Percentiles rank a stretch among this genome's conserved stretches.
Evolutionary conservation across 2,113 vertebrate species (phyloP).

Genomic region (Nothobranchius furzeri): DNA sequence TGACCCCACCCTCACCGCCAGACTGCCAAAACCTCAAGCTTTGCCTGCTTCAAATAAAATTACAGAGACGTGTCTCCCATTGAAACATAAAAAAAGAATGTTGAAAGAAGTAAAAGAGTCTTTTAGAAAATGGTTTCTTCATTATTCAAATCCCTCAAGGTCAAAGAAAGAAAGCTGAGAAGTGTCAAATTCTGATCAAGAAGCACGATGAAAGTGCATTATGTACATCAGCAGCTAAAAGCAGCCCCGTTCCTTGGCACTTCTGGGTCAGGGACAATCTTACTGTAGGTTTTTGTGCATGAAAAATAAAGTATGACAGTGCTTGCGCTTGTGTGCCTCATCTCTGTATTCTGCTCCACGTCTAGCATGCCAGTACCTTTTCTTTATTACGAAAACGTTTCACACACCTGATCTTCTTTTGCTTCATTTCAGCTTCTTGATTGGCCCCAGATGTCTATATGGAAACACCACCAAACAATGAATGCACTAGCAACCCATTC

Average conservation of each 20-base stretch:
- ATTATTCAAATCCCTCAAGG: constrained; percentile 64
- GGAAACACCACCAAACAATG: constrained; percentile 51
- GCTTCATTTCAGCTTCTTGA: constrained; percentile 51
- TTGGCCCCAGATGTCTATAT: constrained; percentile 57
- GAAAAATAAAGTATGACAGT: neutral
- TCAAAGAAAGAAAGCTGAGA: constrained; percentile 32
- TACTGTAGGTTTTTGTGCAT: constrained; percentile 33
- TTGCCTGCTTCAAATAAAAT: constrained; percentile 49
- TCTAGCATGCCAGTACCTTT: constrained; percentile 24
- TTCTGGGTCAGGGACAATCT: constrained; percentile 59
- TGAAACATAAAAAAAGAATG: constrained; percentile 42
- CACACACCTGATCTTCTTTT: constrained; percentile 61
- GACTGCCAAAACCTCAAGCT: constrained; percentile 53
- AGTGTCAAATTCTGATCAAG: constrained; percentile 62
- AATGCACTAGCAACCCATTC: constrained; percentile 49
- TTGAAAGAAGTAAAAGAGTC: constrained; percentile 40
- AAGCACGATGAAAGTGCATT: constrained; percentile 62
- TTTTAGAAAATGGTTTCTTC: constrained; percentile 50
- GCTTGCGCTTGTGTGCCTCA: constrained; percentile 4
- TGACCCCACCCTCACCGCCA: constrained; percentile 35
- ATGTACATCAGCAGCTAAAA: constrained; percentile 50
- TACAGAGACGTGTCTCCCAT: constrained; percentile 18
- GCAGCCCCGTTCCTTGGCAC: constrained; percentile 47
- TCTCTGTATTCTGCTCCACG: constrained; percentile 31
- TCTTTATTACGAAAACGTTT: constrained; percentile 50